Evolutionary conservation across 2,888 invertebrate species (phyloP), one percentile per base, ranked within the genome.

Genomic region (Pseudococcus viburni): DNA sequence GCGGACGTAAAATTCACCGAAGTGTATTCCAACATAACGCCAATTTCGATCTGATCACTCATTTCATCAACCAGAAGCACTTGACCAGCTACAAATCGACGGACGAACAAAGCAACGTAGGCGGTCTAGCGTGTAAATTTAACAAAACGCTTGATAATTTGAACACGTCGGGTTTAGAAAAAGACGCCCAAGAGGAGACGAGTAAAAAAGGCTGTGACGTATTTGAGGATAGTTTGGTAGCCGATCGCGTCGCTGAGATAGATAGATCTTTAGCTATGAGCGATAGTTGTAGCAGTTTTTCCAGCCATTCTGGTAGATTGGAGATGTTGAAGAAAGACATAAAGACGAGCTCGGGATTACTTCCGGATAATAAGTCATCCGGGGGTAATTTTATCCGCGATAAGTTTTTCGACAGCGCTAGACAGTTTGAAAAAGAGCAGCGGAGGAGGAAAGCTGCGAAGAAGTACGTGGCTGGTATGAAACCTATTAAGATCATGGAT

Each of bases 21-120:
- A 87, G 83, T 85, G 64, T 90, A 93, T 93, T 91, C 93, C 89
- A 89, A 33, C 88, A 88, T 33, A 90, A 90, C 77, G 90, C 89
- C 39, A 90, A 90, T 89, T 95, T 97, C 91, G 97, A 95, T 92
- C 93, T 97, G 91, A 96, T 97, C 77, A 96, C 96, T 92, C 93
- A 97, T 90, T 97, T 97, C 91, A 97, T 97, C 94, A 96, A 97
- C 92, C 97, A 97, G 80, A 88, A 88, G 33, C 68, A 88, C 73
- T 12, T 85, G 22, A 48, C 64, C 11, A 33, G 80, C 3, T 80
- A 80, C 19, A 80, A 80, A 42, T 80, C 80, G 5, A n/a, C 46
- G 46, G 80, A 80, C 80, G 80, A 80, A 42, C 80, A 80, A 80
- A 80, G 80, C 80, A 80, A n/a, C 80, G n/a, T n/a, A n/a, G 80